Percentiles rank a stretch among this genome's conserved stretches.
phyloP scores from a whole-genome alignment of 2,113 vertebrate species.

The Stigmatopora argus region DNA sequence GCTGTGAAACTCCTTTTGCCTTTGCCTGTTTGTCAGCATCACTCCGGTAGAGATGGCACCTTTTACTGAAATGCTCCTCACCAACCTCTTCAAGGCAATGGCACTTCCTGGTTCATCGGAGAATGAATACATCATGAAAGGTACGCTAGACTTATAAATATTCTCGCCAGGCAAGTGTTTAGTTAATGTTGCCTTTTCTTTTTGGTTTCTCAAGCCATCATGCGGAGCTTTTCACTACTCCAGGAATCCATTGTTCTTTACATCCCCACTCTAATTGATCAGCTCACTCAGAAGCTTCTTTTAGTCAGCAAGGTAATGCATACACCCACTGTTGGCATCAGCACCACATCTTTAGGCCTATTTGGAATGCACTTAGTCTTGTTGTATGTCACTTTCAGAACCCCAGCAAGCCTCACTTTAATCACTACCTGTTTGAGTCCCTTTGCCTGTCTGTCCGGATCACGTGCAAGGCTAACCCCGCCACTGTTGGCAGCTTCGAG shows the following conservation, averaged over 20 bases:
- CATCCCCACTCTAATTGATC: conserved; percentile 89
- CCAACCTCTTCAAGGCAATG: conserved; percentile 91
- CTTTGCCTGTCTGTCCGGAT: conserved; percentile 93
- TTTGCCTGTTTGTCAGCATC: conserved; percentile 72
- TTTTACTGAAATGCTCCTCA: conserved; percentile 89
- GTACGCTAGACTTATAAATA: conserved; percentile 52
- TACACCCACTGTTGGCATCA: not conserved
- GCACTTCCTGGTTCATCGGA: conserved; percentile 91
- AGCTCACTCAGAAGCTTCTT: conserved; percentile 94
- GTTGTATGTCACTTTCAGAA: conserved; percentile 73
- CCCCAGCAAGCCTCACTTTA: conserved; percentile 98
- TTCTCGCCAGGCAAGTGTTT: not conserved
- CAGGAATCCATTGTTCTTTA: conserved; percentile 95
- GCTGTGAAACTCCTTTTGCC: not conserved
- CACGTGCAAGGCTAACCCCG: conserved; percentile 89
- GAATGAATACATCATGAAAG: conserved; percentile 99
- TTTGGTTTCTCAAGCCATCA: conserved; percentile 80
- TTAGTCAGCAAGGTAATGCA: conserved; percentile 92
- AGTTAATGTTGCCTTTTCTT: not conserved
- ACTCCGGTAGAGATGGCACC: conserved; percentile 85
- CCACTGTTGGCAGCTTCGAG: conserved; percentile 88
- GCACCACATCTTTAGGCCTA: not conserved
- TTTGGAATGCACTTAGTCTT: not conserved
- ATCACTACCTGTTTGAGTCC: conserved; percentile 98
- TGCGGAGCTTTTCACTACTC: conserved; percentile 97